Conservation (phyloP, 2,797 vertebrate species). For the Lepilemur septentrionalis region DNA sequence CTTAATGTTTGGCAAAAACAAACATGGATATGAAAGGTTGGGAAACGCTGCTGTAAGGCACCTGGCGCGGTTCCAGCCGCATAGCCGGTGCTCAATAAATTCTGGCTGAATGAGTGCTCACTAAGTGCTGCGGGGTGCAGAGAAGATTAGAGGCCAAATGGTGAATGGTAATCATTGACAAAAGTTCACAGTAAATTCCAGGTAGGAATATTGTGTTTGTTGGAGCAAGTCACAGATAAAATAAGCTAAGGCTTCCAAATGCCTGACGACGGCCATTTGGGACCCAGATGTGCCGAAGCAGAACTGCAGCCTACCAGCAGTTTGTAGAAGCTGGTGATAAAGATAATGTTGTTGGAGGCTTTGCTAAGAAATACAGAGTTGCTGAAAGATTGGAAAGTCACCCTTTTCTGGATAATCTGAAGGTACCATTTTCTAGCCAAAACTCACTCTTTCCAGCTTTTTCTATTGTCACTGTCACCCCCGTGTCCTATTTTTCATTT, state of each 20-base stretch:
- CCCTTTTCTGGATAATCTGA: neutral
- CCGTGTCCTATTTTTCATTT: neutral
- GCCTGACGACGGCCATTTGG: conserved; percentile 2
- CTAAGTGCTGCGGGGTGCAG: neutral
- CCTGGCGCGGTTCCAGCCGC: neutral
- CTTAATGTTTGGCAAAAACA: neutral
- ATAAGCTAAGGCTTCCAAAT: conserved; percentile 46
- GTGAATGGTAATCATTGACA: conserved; percentile 61
- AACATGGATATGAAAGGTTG: neutral
- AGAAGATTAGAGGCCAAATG: conserved; percentile 34
- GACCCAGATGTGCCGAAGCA: conserved; percentile 17
- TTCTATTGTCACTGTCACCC: neutral
- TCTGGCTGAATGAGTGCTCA: conserved; percentile 33
- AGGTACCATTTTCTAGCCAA: neutral
- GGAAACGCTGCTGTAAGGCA: neutral
- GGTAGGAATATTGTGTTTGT: conserved; percentile 56
- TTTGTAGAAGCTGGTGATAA: conserved; percentile 50
- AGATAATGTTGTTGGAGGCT: conserved; percentile 1
- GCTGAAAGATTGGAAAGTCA: conserved; percentile 10
- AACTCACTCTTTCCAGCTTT: neutral
- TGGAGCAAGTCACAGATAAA: conserved; percentile 64
- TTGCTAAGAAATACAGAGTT: neutral
- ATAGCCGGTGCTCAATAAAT: conserved; percentile 32
- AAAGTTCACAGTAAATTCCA: conserved; percentile 61
- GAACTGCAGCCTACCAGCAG: neutral